Evolutionary conservation across 2,797 vertebrate genomes (phyloP).

Genomic region (Ciconia nigra): DNA sequence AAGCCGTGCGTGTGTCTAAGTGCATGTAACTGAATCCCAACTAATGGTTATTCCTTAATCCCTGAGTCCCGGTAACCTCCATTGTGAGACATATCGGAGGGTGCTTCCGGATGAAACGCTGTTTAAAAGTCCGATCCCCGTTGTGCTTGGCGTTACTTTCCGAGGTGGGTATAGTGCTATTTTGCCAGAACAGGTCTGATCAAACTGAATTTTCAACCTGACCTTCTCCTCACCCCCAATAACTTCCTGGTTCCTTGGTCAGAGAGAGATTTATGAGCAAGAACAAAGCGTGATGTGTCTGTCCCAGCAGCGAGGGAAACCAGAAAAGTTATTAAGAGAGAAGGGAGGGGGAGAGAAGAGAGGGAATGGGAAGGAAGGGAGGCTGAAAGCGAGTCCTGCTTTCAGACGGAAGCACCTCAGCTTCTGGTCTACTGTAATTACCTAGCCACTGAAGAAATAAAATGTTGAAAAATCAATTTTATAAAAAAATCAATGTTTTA

Average conservation of each 20-base stretch:
- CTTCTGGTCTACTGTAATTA: slow-evolving; percentile 65
- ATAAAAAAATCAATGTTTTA: slow-evolving; percentile 79
- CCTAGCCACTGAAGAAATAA: slow-evolving; percentile 70
- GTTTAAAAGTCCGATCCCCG: not conserved
- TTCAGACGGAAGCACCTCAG: slow-evolving; percentile 47
- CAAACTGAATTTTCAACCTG: slow-evolving; percentile 72
- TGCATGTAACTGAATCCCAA: not conserved
- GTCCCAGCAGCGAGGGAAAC: slow-evolving; percentile 55
- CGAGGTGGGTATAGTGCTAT: not conserved
- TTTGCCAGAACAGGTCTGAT: slow-evolving; percentile 59
- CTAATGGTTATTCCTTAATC: not conserved
- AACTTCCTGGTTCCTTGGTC: slow-evolving; percentile 75
- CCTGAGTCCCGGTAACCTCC: not conserved
- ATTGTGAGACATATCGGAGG: not conserved
- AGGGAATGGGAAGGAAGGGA: not conserved
- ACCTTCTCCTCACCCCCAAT: slow-evolving; percentile 73
- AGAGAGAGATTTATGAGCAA: slow-evolving; percentile 72
- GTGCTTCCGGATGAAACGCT: not conserved
- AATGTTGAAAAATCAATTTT: slow-evolving; percentile 73
- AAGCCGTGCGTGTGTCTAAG: not conserved
- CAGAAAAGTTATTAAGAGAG: slow-evolving; percentile 62
- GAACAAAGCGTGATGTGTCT: slow-evolving; percentile 75
- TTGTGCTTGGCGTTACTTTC: not conserved
- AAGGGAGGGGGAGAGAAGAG: not conserved
- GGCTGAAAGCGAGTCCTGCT: not conserved